Base-by-base conservation (phyloP, 2,888 invertebrate species). In the Drosophila suboccidentalis region DNA sequence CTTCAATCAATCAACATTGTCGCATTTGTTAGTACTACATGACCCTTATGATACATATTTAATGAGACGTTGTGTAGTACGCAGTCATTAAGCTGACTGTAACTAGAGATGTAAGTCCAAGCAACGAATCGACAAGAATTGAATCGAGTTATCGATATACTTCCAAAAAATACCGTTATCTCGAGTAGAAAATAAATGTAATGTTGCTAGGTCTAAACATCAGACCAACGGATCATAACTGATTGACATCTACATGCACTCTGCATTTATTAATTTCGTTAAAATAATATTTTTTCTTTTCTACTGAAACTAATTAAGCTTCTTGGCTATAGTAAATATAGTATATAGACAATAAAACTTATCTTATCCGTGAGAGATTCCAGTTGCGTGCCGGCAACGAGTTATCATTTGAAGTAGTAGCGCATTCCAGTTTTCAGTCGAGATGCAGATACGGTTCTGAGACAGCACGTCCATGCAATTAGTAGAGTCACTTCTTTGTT, bases 1-100 rank as follows among this genome's bases (percentile, higher is more conserved):
- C 54, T 29, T 26, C 34, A 78, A 82, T 87, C 57, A 87, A 78
- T 84, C 75, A 69, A 32, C 17, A 10, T 32, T 61, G 60, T 41
- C 57, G 49, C 47, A 17, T 17, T 44, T n/a, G 11, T n/a, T 4
- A 19, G 34, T 22, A 6, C 9, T 17, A 15, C n/a, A 29, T 17
- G 15, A 10, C 41, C 15, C 22, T 64, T 69, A 55, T 75, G 32
- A 55, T 34, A 43, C 22, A 39, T 22, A 47, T 68, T 71, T 69
- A 64, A 71, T 76, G 43, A 57, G 39, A 44, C 17, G 34, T 67
- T 64, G 6, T n/a, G 38, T 38, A 43, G 15, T 19, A 22, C 19
- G 29, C 39, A 26, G 13, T 50, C 53, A 72, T 51, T 51, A 51
- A 17, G 34, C 41, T 51, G 17, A 11, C 53, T 54, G 32, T 3